Base-by-base conservation (phyloP, 2,888 invertebrate species). In the Thymelicus lineola region DNA sequence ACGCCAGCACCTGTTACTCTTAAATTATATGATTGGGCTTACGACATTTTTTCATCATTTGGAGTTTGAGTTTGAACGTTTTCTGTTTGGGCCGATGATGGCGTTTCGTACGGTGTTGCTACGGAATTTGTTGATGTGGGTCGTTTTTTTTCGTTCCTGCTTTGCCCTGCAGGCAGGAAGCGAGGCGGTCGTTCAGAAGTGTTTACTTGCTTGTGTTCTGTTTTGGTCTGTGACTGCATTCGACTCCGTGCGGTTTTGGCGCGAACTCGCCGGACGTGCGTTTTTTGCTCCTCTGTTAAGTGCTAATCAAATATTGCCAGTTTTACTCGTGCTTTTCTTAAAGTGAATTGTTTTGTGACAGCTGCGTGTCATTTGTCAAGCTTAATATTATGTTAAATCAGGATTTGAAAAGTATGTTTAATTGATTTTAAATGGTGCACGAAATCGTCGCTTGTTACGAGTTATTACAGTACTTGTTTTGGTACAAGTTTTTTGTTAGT, bases 191-290 rank as follows among this genome's bases (percentile, higher is more conserved):
- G 78, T 80, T 79, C 75, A 79, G 80, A 80, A 83, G 84, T 88
- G 88, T 89, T 88, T 87, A 86, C 87, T 83, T 85, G 83, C 87
- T 88, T 84, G 84, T 82, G 80, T 83, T 77, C 79, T 82, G 82
- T 82, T 87, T 86, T 79, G 83, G 76, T 86, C 87, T 90, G 87
- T 88, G 84, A 79, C 86, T 86, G 84, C 82, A 77, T 87, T 84
- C 78, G 85, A 79, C 80, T 84, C 82, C 82, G 81, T 85, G 87
- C 80, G 85, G 86, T 86, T 88, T 86, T 81, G 83, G 83, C 82
- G 84, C 85, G 86, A 84, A 83, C 77, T 79, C 77, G 76, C 83
- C 86, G 87, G 87, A 87, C 84, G 85, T 65, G 64, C 66, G 73
- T 83, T 90, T 90, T 89, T 88, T 86, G 77, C 79, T 77, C 75